These are phyloP conservation scores for Triops longicaudatus DNA, from an alignment of 1,140 invertebrate genomes.

Conservation along the genomic window DNA sequence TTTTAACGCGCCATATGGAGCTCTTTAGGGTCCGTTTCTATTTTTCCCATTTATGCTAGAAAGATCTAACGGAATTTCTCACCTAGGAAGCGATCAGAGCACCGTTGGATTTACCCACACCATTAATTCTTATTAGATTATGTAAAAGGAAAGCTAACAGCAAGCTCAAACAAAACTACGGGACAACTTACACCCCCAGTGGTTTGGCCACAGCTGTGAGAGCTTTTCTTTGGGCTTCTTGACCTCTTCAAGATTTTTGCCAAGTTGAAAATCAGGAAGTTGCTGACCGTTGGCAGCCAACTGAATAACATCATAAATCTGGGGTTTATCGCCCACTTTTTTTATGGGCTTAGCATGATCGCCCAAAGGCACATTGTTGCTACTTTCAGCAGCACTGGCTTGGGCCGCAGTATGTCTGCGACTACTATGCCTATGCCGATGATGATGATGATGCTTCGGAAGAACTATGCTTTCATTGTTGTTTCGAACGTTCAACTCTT, in stretches of 20 bases:
- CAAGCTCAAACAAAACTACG: background rate
- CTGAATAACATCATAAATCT: background rate
- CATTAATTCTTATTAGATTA: background rate
- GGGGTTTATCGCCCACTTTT: slow-evolving; percentile 7
- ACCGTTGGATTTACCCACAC: background rate
- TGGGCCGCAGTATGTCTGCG: background rate
- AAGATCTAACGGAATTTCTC: background rate
- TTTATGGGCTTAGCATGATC: background rate
- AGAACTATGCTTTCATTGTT: background rate
- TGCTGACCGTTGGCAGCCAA: background rate
- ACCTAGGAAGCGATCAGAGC: background rate
- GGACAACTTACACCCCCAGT: slow-evolving; percentile 22
- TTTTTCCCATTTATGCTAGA: background rate
- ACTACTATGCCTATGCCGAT: background rate
- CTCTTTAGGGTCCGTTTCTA: background rate
- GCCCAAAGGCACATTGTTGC: background rate
- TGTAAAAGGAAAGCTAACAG: background rate
- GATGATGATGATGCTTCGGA: background rate
- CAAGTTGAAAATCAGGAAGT: slow-evolving; percentile 12
- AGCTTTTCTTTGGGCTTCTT: slow-evolving; percentile 19
- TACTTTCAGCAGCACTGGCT: background rate
- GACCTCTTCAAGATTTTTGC: background rate
- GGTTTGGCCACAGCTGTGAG: slow-evolving; percentile 23
- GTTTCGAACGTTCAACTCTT: background rate
- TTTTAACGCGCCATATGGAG: background rate